Evolutionary conservation across 2,113 vertebrate genomes (phyloP).

Genomic region (Pycnonotus jocosus): DNA sequence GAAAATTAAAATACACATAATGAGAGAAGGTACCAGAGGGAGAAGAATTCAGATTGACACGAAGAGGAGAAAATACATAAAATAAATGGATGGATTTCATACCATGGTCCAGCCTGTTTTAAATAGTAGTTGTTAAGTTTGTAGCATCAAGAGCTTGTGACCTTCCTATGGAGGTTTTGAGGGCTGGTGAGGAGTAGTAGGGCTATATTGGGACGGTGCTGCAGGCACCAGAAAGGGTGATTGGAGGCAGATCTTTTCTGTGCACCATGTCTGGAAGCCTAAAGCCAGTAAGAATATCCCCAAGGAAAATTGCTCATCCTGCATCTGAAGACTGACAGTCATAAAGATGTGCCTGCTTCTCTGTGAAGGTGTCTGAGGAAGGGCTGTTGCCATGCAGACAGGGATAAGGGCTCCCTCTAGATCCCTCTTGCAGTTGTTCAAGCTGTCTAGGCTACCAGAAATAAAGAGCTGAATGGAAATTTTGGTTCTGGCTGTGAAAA

Average conservation of each 20-base stretch:
- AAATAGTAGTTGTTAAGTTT: background rate
- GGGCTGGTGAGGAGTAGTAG: background rate
- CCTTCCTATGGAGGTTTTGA: background rate
- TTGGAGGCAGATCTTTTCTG: background rate
- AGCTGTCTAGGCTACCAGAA: conserved; percentile 1
- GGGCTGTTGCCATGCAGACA: background rate
- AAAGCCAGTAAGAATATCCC: background rate
- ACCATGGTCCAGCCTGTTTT: background rate
- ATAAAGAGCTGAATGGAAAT: conserved; percentile 50
- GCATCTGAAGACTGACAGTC: background rate
- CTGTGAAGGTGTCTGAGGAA: background rate
- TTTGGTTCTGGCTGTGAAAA: conserved; percentile 36
- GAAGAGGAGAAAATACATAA: background rate
- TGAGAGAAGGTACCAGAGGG: background rate
- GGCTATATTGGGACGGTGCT: background rate
- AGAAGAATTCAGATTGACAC: background rate
- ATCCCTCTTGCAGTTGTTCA: conserved; percentile 1
- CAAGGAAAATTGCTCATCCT: background rate
- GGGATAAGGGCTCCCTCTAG: background rate
- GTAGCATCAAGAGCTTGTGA: background rate
- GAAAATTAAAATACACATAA: background rate
- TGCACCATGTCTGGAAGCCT: background rate
- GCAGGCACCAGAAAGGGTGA: background rate
- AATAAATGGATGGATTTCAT: background rate
- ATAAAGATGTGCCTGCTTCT: background rate